phyloP scores from a whole-genome alignment of 1,140 invertebrate genomes.

The Drosophila serrata region DNA sequence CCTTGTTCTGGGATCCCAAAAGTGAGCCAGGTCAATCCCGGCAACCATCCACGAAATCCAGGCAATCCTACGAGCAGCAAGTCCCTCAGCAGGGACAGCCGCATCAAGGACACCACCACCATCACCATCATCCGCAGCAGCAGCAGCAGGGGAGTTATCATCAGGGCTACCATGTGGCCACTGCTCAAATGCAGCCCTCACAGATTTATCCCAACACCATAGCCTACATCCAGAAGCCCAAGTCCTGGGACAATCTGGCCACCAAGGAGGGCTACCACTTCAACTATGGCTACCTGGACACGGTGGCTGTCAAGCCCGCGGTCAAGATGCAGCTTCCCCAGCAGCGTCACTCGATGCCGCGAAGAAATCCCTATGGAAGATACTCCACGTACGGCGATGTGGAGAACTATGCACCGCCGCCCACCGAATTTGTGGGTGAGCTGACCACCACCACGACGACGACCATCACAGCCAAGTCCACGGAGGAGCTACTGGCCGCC shows the following conservation, averaged over 20 bases:
- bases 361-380: slow-evolving; percentile 86
- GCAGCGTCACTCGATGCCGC: slow-evolving; percentile 86
- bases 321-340: slow-evolving; percentile 86
- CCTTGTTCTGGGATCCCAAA: slow-evolving; percentile 92
- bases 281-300: slow-evolving; percentile 93
- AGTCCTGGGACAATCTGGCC: slow-evolving; percentile 94
- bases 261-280: slow-evolving; percentile 94
- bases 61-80: slow-evolving; percentile 81
- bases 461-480: slow-evolving; percentile 89
- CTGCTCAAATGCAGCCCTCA: slow-evolving; percentile 86
- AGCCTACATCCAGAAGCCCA: slow-evolving; percentile 89
- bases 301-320: slow-evolving; percentile 86
- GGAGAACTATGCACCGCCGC: slow-evolving; percentile 83
- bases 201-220: slow-evolving; percentile 84
- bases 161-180: slow-evolving; percentile 85
- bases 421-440: slow-evolving; percentile 86
- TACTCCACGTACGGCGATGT: slow-evolving; percentile 85
- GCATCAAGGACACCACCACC: slow-evolving; percentile 69
- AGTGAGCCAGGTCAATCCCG: slow-evolving; percentile 81
- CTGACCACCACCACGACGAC: slow-evolving; percentile 86
- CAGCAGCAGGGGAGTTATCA: slow-evolving; percentile 42
- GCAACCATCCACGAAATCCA: slow-evolving; percentile 83
- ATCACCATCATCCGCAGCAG: slow-evolving; percentile 46
- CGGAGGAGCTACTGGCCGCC: slow-evolving; percentile 90
- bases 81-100: slow-evolving; percentile 38